Conservation (phyloP, 2,113 vertebrate genomes). For the Rhegmatorhina hoffmannsi region DNA sequence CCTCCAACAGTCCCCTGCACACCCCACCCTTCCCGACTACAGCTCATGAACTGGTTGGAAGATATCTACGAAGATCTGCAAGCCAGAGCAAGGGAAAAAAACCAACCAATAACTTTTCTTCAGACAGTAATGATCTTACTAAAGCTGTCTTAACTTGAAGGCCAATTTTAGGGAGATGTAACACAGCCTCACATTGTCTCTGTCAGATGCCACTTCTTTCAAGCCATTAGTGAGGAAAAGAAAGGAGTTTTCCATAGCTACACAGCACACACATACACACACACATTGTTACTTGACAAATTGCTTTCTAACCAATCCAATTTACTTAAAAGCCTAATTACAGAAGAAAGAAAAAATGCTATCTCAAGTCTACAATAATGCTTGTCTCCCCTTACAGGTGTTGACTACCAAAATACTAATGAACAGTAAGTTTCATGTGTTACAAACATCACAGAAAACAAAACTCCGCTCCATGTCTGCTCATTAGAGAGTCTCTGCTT, state of each 20-base stretch:
- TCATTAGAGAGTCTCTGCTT: not conserved
- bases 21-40: constrained; percentile 25
- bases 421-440: not conserved
- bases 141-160: not conserved
- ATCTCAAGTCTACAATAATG: not conserved
- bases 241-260: not conserved
- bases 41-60: not conserved
- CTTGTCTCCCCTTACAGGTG: not conserved
- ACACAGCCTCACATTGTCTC: not conserved
- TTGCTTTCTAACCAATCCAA: not conserved
- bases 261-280: not conserved
- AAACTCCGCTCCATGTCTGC: not conserved
- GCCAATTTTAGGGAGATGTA: not conserved
- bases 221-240: not conserved
- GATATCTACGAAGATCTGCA: not conserved
- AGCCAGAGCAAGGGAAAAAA: constrained; percentile 11
- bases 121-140: not conserved
- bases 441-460: not conserved
- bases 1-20: not conserved
- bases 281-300: not conserved
- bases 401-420: not conserved
- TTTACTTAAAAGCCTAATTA: not conserved
- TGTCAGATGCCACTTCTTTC: not conserved
- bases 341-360: not conserved
- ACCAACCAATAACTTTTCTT: not conserved